Evolutionary conservation across 2,888 invertebrate genomes (phyloP), one percentile per base, ranked within the genome.

Genomic region (Scrobipalpa costella): DNA sequence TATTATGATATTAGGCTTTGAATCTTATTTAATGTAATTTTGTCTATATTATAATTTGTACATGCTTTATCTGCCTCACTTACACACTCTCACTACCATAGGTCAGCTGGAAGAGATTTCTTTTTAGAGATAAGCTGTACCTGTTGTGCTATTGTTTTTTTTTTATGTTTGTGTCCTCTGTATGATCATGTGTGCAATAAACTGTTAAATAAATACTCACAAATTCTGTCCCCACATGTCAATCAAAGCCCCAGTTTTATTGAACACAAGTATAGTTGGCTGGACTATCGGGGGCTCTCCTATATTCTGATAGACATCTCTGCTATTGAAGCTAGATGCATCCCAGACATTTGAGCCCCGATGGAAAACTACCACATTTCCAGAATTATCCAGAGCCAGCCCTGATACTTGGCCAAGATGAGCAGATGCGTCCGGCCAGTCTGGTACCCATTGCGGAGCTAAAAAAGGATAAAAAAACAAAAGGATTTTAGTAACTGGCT

Each of bases 351-450:
- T 92, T 63, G 93, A 88, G 0, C 94, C 96, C 69, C 98, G 92
- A 83, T 98, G 98, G 80, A 98, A 97, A 47, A 98, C 93, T 13
- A 95, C 93, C 11, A 98, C 90, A 67, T 94, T 93, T 0, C 96
- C 96, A n/a, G 89, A 78, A 1, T 88, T 90, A 79, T 97, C 96
- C 15, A 97, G 88, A 6, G 96, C 94, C 0, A 98, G 94, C 5
- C 96, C 97, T 0, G 96, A 94, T 1, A 98, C 94, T 80, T 97
- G 96, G 1, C 98, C 97, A 64, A 94, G 72, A 67, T 88, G 80
- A 5, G 81, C 70, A n/a, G n/a, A n/a, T 2, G 86, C 76, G 57
- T 88, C 86, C 0, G 94, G 94, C 94, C 94, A 94, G 64, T 88
- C 79, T 19, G 81, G 80, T 52, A 93, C 92, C 80, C 91, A 92